Percentiles rank a stretch among this genome's conserved stretches.
These are phyloP conservation scores for Cyanoliseus patagonus DNA, from an alignment of 2,113 vertebrate genomes.

Conservation along the genomic window DNA sequence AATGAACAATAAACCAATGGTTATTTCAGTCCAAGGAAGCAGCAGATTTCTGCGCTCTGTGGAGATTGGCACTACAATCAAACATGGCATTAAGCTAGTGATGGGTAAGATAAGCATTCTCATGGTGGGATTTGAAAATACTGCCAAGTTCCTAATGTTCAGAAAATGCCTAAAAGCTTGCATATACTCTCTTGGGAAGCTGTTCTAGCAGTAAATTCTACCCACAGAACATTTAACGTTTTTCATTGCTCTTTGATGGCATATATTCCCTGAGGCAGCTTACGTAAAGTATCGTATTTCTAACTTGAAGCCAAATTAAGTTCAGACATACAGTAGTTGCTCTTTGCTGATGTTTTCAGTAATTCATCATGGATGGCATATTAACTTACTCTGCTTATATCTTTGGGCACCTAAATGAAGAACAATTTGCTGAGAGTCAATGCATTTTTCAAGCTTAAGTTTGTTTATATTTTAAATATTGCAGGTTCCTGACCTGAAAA, in stretches of 20 bases:
- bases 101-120: background rate
- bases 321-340: background rate
- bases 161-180: constrained; percentile 28
- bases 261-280: constrained; percentile 16
- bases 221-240: background rate
- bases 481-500: background rate
- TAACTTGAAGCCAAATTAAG: constrained; percentile 10
- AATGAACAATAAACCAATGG: background rate
- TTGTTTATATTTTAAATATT: background rate
- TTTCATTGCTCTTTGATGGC: constrained; percentile 12
- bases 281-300: background rate
- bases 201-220: background rate
- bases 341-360: constrained; percentile 17
- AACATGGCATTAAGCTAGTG: background rate
- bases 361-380: background rate
- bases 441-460: background rate
- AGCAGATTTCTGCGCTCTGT: background rate
- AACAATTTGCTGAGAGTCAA: background rate
- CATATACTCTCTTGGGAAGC: constrained; percentile 1
- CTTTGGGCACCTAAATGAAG: background rate
- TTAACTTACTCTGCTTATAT: background rate
- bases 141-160: constrained; percentile 5
- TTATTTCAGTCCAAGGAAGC: background rate
- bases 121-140: background rate
- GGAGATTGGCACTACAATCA: background rate